A percentile compares a stretch with the other conserved stretches of the same genome.
phyloP scores from a whole-genome alignment of 2,113 vertebrate genomes.

The Cephalopterus ornatus region DNA sequence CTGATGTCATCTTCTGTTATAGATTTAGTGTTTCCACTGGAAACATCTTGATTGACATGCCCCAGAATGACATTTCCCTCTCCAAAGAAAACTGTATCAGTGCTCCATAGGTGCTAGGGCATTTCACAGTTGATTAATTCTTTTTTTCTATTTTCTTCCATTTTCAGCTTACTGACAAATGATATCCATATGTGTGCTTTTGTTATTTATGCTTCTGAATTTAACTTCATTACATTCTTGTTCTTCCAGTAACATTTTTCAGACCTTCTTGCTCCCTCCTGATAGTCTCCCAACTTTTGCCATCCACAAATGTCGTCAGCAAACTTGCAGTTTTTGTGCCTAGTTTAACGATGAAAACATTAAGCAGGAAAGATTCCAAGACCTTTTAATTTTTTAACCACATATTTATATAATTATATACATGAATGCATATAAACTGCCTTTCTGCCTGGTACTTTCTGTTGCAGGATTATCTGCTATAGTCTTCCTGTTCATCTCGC shows the following conservation, averaged over 20 bases:
- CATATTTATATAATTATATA: background rate
- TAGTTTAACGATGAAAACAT: background rate
- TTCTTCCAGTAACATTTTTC: background rate
- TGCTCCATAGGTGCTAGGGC: background rate
- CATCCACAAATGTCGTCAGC: background rate
- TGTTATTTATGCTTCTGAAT: background rate
- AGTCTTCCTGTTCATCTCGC: background rate
- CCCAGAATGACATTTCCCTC: background rate
- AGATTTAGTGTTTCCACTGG: background rate
- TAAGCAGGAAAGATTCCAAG: background rate
- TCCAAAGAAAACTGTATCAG: rapidly evolving
- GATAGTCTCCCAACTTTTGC: background rate
- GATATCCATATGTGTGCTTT: background rate
- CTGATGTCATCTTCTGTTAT: background rate
- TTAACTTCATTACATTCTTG: background rate
- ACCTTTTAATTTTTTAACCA: background rate
- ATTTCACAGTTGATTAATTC: background rate
- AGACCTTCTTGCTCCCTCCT: background rate
- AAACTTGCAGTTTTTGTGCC: background rate
- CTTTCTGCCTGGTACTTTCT: background rate
- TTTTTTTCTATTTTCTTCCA: background rate
- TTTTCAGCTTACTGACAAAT: background rate
- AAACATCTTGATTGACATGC: background rate
- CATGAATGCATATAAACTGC: background rate
- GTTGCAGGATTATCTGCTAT: background rate